Evolutionary conservation across 2,888 invertebrate genomes (phyloP), one percentile per base, ranked within the genome.

Genomic region (Aethes cnicana): DNA sequence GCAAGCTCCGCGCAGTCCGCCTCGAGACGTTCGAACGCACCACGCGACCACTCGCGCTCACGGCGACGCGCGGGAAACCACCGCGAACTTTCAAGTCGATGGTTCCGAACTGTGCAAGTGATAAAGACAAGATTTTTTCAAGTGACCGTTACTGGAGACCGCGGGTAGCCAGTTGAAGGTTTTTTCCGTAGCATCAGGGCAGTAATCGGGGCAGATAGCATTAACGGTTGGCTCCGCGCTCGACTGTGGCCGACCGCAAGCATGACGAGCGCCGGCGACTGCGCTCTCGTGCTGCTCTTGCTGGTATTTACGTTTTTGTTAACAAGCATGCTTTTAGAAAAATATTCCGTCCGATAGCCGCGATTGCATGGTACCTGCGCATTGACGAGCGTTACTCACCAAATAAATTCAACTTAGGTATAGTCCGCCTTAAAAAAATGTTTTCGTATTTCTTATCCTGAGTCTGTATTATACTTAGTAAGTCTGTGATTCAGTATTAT

Each of bases 191-290:
- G 69, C 69, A 69, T 72, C 72, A 74, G 83, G 77, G 82, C 80
- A 77, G 84, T 87, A 87, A 89, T 88, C 87, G 89, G 89, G 88
- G 88, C 89, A 88, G 83, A 88, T 82, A 89, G 77, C 72, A 74
- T 86, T 88, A 89, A 89, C 89, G 89, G 89, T 89, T 81, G 86
- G 81, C 70, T 84, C 86, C 79, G 84, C 88, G 86, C 81, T 89
- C 84, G 79, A 85, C 82, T 89, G 88, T 85, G 85, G 84, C 81
- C 80, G 86, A 82, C 81, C 81, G 82, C 85, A 84, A 88, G 83
- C 89, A 89, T 89, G 89, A 89, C 89, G 89, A 77, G 84, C 81
- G 83, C 81, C 74, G 68, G 68, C 69, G 69, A 74, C 74, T 77
- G 82, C 80, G 83, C 83, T 80, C 77, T 87, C 66, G 72, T 84